Conservation (phyloP, 2,113 vertebrate genomes). For the Vidua chalybeata region DNA sequence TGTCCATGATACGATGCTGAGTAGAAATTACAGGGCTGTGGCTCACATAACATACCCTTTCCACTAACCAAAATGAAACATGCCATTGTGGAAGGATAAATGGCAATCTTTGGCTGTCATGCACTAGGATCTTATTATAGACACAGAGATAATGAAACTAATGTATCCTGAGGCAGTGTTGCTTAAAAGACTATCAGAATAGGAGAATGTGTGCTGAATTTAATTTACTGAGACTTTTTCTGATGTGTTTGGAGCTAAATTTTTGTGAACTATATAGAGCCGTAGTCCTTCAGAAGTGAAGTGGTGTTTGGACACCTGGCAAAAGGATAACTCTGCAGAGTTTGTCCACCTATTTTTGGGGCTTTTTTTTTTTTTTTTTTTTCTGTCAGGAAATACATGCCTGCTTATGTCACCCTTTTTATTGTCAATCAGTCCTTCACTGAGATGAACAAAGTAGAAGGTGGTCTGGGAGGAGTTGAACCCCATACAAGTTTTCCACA, state of each 20-base stretch:
- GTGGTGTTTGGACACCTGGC: not conserved
- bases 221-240: not conserved
- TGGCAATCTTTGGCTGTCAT: conserved; percentile 47
- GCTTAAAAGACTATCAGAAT: conserved; percentile 48
- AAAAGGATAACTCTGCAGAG: not conserved
- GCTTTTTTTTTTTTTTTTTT: not conserved
- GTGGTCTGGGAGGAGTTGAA: not conserved
- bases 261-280: not conserved
- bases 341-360: not conserved
- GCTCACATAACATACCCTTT: conserved; percentile 7
- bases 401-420: not conserved
- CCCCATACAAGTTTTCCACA: not conserved
- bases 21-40: not conserved
- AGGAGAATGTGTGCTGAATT: conserved; percentile 35
- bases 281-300: not conserved
- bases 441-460: not conserved
- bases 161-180: conserved; percentile 57
- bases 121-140: conserved; percentile 54
- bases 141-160: conserved; percentile 65
- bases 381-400: not conserved
- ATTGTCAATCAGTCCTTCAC: not conserved
- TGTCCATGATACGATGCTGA: not conserved
- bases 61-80: conserved; percentile 21
- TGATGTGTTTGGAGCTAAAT: not conserved
- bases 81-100: conserved; percentile 56